Evolutionary conservation across 1,140 invertebrate genomes (phyloP).

Genomic region (Hyles euphorbiae): DNA sequence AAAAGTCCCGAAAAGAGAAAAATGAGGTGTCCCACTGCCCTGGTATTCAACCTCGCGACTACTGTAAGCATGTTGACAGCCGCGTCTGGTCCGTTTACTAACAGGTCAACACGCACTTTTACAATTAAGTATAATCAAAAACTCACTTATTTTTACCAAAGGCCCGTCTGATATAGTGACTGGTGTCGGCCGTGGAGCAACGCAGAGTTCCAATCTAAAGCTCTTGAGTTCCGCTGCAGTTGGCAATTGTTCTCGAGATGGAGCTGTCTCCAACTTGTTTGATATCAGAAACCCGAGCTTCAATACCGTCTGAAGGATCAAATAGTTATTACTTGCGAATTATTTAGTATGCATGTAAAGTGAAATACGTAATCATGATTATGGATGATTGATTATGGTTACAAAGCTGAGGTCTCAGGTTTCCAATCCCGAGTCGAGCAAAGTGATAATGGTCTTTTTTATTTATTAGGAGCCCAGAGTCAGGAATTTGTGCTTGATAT

Average conservation of each 20-base stretch:
- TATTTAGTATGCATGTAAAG: background rate
- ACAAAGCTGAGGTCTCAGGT: no score
- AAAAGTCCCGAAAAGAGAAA: no score
- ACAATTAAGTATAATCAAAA: background rate
- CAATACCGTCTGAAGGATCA: conserved; percentile 31
- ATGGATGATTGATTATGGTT: no score
- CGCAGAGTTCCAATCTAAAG: conserved; percentile 45
- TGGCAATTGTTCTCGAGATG: conserved; percentile 34
- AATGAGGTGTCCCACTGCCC: no score
- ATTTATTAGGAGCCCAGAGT: no score
- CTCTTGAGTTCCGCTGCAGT: conserved; percentile 34
- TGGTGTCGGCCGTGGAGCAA: conserved; percentile 21
- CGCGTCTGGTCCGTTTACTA: no score
- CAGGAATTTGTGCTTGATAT: no score
- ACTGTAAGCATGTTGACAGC: no score
- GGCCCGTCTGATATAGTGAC: background rate
- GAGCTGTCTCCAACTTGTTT: conserved; percentile 20
- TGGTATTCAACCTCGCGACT: no score
- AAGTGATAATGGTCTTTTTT: no score
- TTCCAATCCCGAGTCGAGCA: no score
- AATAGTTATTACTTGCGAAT: background rate
- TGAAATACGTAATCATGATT: background rate
- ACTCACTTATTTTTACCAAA: conserved; percentile 4
- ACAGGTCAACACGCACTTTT: no score
- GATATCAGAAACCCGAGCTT: conserved; percentile 40